Evolutionary conservation across 2,888 invertebrate genomes (phyloP), one percentile per base, ranked within the genome.

Genomic region (Hoplodrina ambigua): DNA sequence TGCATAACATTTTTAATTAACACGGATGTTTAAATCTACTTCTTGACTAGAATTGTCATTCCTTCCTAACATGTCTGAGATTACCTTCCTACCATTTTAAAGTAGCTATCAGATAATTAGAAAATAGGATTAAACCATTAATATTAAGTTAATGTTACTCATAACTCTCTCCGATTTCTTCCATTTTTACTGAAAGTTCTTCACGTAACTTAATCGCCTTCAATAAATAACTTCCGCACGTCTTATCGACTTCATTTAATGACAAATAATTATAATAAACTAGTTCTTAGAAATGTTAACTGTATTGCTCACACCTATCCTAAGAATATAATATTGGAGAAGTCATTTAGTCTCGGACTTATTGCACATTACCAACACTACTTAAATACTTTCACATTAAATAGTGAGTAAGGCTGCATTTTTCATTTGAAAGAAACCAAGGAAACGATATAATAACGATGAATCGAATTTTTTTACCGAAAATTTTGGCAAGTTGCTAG

Each of bases 261-360:
- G 50, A 70, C n/a, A 65, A 54, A 66, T 70, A 66, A 70, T 69
- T 67, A 57, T 71, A 41, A 72, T 75, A 61, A 75, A 75, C 62
- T 83, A 76, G 78, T 77, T 64, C 44, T 61, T 81, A 83, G 72
- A 66, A 63, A 77, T 60, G 60, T 74, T 75, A 81, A 80, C 71
- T 83, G 52, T 81, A 78, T 85, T 85, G 84, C 81, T 85, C 84
- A 82, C 78, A 80, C 63, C 30, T 75, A 80, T 71, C 30, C n/a
- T 83, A 80, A 76, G 74, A 49, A 72, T 81, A 41, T 80, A 72
- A 33, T 83, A 80, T 75, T 77, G 69, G 69, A 77, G 13, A 66
- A 69, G 37, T 75, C 65, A 72, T 79, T 52, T 77, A 72, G 71
- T 73, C 52, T 69, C 58, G 25, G 49, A 70, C 59, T 70, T 69